A percentile compares a stretch with the other conserved stretches of the same genome.
phyloP scores from a whole-genome alignment of 2,888 invertebrate genomes.

The Clostera curtula region DNA sequence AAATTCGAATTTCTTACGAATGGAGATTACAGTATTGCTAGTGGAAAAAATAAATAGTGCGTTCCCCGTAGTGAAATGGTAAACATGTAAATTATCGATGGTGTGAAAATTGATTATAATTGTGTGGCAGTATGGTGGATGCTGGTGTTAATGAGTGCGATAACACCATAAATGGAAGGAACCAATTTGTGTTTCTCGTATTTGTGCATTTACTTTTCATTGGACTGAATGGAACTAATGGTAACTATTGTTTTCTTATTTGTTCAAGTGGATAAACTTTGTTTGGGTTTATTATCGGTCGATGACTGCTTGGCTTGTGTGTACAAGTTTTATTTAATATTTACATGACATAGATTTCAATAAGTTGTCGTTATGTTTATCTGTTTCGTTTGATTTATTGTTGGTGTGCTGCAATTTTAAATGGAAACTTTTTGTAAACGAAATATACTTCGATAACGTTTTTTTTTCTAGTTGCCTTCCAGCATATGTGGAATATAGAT shows the following conservation, averaged over 20 bases:
- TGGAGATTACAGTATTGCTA: constrained; percentile 20
- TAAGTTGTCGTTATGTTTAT: too few species aligned
- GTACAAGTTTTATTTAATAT: too few species aligned
- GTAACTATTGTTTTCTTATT: constrained; percentile 39
- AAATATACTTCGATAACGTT: too few species aligned
- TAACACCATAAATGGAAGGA: constrained; percentile 68
- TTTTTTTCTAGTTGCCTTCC: too few species aligned
- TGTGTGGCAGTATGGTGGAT: constrained; percentile 71
- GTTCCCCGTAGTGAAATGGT: constrained; percentile 32
- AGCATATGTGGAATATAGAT: too few species aligned
- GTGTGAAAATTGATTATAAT: constrained; percentile 56
- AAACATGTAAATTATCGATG: constrained; percentile 63
- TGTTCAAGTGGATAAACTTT: constrained; percentile 5
- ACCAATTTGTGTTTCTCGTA: constrained; percentile 69
- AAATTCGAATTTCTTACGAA: constrained; percentile 21
- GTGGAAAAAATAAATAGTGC: constrained; percentile 27
- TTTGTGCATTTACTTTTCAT: constrained; percentile 70
- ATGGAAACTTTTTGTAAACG: too few species aligned
- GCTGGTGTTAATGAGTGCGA: constrained; percentile 70
- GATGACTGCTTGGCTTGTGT: too few species aligned
- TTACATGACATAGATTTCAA: too few species aligned
- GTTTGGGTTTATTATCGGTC: too few species aligned
- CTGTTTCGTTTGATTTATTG: too few species aligned
- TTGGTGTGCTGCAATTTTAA: too few species aligned
- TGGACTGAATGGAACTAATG: constrained; percentile 71